A percentile compares a stretch with the other conserved stretches of the same genome.
phyloP scores from a whole-genome alignment of 2,113 vertebrate genomes.

The Lepisosteus osseus region DNA sequence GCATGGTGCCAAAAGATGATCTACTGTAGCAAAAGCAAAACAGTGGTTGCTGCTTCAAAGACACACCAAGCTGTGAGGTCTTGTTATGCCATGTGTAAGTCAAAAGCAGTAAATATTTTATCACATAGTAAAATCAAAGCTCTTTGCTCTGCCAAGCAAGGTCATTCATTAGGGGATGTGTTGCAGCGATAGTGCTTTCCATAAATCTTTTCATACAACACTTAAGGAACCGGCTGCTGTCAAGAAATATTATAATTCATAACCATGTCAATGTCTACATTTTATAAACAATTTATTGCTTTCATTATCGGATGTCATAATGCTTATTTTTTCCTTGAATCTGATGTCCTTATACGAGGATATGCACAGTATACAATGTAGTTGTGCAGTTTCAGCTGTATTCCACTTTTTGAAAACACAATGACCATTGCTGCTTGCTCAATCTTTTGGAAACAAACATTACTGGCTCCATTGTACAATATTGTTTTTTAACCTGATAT shows the following conservation, averaged over 20 bases:
- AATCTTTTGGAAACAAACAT: slow-evolving; percentile 6
- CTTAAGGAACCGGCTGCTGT: slow-evolving; percentile 1
- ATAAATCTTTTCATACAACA: slow-evolving; percentile 11
- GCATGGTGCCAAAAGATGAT: not conserved
- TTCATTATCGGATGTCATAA: slow-evolving; percentile 11
- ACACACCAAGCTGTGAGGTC: not conserved
- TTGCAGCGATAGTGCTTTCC: not conserved
- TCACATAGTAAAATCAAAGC: slow-evolving; percentile 20
- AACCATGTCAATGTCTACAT: not conserved
- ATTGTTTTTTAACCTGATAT: not conserved
- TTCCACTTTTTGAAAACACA: not conserved
- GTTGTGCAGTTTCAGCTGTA: not conserved
- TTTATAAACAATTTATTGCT: slow-evolving; percentile 16
- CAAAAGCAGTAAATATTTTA: slow-evolving; percentile 27
- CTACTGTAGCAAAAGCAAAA: not conserved
- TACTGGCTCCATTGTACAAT: not conserved
- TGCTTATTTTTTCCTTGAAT: slow-evolving; percentile 1
- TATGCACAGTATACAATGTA: too few relatives aligned
- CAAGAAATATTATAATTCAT: slow-evolving; percentile 18
- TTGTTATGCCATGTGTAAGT: slow-evolving; percentile 14
- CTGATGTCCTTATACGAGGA: too few relatives aligned
- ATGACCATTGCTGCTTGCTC: not conserved
- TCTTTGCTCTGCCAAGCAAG: slow-evolving; percentile 21
- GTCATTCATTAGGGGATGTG: slow-evolving; percentile 14
- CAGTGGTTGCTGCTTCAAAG: not conserved